Percentiles rank a stretch among this genome's conserved stretches.
phyloP scores from a whole-genome alignment of 2,113 vertebrate genomes.

The Rutilus rutilus region DNA sequence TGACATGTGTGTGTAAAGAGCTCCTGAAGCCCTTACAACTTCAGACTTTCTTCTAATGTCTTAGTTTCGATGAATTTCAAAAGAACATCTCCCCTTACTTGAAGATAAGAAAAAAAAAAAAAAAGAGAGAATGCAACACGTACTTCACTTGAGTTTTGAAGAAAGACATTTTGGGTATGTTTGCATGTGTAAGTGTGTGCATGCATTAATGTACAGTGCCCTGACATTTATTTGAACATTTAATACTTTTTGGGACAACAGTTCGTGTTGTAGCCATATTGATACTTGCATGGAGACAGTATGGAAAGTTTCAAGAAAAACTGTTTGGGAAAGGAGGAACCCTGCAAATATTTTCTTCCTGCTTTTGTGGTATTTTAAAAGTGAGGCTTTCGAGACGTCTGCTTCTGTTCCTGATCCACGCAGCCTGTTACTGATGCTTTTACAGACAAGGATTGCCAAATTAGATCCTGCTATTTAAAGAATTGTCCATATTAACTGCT shows the following conservation, averaged over 20 bases:
- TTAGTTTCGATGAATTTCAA: not conserved
- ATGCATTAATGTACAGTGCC: not conserved
- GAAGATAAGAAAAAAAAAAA: no score
- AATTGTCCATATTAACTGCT: constrained; percentile 53
- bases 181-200: not conserved
- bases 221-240: not conserved
- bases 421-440: constrained; percentile 52
- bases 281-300: not conserved
- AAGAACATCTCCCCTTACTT: not conserved
- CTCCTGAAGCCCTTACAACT: not conserved
- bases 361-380: constrained; percentile 57
- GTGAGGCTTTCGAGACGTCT: constrained; percentile 42
- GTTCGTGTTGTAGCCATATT: not conserved
- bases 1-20: constrained; percentile 13
- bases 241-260: not conserved
- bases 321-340: constrained; percentile 44
- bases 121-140: not conserved
- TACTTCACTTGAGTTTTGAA: not conserved
- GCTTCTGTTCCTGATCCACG: constrained; percentile 47
- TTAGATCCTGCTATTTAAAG: constrained; percentile 61
- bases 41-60: not conserved
- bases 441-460: constrained; percentile 62
- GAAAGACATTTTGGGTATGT: not conserved
- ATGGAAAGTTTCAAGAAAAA: constrained; percentile 56
- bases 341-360: constrained; percentile 57